A percentile compares a stretch with the other conserved stretches of the same genome.
Conservation (phyloP, 2,113 vertebrate species). For the Pitta sordida region DNA sequence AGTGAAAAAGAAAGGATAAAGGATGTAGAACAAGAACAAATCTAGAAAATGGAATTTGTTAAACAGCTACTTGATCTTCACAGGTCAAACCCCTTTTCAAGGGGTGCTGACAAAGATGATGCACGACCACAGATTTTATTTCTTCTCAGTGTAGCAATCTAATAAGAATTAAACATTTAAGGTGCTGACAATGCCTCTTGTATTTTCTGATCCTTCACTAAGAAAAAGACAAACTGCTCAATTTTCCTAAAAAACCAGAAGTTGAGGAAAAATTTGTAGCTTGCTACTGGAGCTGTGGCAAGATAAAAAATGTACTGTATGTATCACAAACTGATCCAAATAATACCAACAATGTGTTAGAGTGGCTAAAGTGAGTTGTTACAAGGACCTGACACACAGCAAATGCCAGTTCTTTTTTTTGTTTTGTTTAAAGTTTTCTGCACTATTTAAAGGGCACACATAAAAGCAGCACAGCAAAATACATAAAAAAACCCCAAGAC, state of each 20-base stretch:
- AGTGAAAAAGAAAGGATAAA: not conserved
- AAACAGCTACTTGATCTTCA: not conserved
- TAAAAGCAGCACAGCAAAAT: not conserved
- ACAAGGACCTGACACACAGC: not conserved
- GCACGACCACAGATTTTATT: not conserved
- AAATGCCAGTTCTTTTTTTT: not conserved
- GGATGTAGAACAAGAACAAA: not conserved
- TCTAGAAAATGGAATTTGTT: not conserved
- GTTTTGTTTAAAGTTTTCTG: not conserved
- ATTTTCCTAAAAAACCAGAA: not conserved
- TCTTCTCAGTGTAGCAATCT: not conserved
- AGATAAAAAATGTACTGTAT: not conserved
- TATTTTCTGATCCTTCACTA: not conserved
- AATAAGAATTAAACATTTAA: not conserved
- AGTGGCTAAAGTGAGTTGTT: not conserved
- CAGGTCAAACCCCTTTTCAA: not conserved
- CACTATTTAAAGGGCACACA: not conserved
- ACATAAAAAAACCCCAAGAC: not conserved
- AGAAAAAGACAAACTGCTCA: not conserved
- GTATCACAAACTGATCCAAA: not conserved
- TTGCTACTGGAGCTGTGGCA: not conserved
- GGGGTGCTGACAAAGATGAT: not conserved
- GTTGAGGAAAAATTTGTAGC: not conserved
- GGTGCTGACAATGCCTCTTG: not conserved
- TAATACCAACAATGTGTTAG: not conserved